Conservation (phyloP, 2,113 vertebrate species). For the Pterocles burchelli region DNA sequence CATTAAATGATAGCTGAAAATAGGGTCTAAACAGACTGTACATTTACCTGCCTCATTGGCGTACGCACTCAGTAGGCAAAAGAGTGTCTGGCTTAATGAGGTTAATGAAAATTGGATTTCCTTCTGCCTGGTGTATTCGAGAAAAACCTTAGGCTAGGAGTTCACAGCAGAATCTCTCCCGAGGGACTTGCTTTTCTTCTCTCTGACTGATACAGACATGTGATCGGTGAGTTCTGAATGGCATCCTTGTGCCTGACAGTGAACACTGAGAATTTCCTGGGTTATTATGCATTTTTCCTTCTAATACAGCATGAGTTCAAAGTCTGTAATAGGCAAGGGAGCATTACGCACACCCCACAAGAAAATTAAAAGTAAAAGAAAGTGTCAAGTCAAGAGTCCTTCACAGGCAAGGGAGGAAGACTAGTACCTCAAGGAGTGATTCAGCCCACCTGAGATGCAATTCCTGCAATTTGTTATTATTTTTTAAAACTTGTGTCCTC, state of each 20-base stretch:
- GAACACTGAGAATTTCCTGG: neutral
- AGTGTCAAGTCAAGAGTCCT: neutral
- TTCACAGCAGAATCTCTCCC: neutral
- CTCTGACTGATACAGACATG: neutral
- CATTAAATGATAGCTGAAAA: neutral
- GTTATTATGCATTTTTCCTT: neutral
- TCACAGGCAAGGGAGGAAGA: neutral
- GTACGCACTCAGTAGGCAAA: neutral
- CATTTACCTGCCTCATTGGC: neutral
- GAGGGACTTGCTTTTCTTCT: neutral
- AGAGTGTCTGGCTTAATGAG: neutral
- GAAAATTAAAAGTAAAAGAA: neutral
- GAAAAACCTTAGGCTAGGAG: neutral
- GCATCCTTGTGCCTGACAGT: neutral
- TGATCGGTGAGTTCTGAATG: neutral
- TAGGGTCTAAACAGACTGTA: neutral
- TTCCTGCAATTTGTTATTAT: neutral
- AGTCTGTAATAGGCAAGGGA: neutral
- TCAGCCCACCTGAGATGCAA: neutral
- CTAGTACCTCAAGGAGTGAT: neutral
- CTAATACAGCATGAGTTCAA: neutral
- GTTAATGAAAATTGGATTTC: slow-evolving; percentile 9
- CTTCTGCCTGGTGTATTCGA: neutral
- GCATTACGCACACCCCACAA: neutral
- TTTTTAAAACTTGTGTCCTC: neutral